A percentile compares a stretch with the other conserved stretches of the same genome.
Conservation (phyloP, 1,140 invertebrate genomes). For the Dendrolimus punctatus region DNA sequence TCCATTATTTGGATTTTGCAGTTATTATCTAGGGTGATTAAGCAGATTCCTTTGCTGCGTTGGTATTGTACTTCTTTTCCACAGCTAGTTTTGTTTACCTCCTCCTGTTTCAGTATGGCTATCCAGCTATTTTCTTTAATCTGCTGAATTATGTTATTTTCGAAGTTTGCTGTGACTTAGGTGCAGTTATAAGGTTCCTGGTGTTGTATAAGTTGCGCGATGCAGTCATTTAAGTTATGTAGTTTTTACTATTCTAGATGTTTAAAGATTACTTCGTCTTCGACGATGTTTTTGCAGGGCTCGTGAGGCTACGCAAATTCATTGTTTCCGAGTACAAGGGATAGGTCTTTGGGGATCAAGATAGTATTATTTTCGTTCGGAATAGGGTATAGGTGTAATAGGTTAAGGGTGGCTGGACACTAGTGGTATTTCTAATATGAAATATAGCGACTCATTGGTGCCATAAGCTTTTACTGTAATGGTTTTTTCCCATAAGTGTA, state of each 20-base stretch:
- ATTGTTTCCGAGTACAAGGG: constrained; percentile 20
- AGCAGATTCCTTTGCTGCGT: too few relatives aligned
- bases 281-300: constrained; percentile 11
- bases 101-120: constrained; percentile 14
- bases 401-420: constrained; percentile 8
- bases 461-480: constrained; percentile 18
- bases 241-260: constrained; percentile 21
- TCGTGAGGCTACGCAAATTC: constrained; percentile 21
- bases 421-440: constrained; percentile 14
- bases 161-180: constrained; percentile 8
- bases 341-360: constrained; percentile 19
- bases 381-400: constrained; percentile 17
- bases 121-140: constrained; percentile 26
- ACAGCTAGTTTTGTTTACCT: constrained; percentile 20
- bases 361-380: constrained; percentile 20
- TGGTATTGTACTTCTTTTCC: constrained; percentile 14
- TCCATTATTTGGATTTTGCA: constrained; percentile 2
- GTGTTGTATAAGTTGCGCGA: constrained; percentile 13
- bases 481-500: constrained; percentile 18
- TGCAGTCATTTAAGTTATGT: constrained; percentile 9
- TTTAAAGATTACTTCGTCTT: constrained; percentile 18
- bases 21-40: constrained; percentile 4
- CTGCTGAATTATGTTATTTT: constrained; percentile 22
- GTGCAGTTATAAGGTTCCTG: constrained; percentile 13
- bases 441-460: constrained; percentile 14